Evolutionary conservation across 1,140 invertebrate species (phyloP).

Genomic region (Psilanteris sp.): DNA sequence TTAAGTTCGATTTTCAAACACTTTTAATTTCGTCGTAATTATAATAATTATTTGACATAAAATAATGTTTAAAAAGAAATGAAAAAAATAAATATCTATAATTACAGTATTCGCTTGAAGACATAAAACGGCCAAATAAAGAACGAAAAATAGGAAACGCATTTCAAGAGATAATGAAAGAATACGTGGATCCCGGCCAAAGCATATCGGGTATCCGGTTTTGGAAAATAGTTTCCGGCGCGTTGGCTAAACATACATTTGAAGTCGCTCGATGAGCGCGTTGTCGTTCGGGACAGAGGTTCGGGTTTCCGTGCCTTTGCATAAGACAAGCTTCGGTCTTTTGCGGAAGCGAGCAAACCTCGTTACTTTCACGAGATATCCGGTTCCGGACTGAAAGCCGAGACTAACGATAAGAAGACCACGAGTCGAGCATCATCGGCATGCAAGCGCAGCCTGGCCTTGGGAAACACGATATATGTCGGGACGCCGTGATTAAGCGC

Average conservation of each 20-base stretch:
- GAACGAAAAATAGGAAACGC: too few relatives aligned
- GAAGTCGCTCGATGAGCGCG: slow-evolving; percentile 33
- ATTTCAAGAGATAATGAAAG: slow-evolving; percentile 4
- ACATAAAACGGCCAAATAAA: too few relatives aligned
- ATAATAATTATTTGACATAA: too few relatives aligned
- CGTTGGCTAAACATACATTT: slow-evolving; percentile 54
- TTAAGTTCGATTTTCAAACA: too few relatives aligned
- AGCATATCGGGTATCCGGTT: slow-evolving; percentile 13
- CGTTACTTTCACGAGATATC: slow-evolving; percentile 68
- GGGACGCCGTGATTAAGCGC: slow-evolving; percentile 50
- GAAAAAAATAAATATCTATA: too few relatives aligned
- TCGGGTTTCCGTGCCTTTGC: slow-evolving; percentile 64
- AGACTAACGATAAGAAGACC: slow-evolving; percentile 65
- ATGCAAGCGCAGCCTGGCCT: slow-evolving; percentile 49
- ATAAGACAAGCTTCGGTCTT: slow-evolving; percentile 56
- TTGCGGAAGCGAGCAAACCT: slow-evolving; percentile 60
- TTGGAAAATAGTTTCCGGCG: slow-evolving; percentile 33
- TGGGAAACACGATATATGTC: slow-evolving; percentile 51
- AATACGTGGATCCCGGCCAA: slow-evolving; percentile 12
- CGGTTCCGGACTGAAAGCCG: slow-evolving; percentile 64
- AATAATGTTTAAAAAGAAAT: too few relatives aligned
- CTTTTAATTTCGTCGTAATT: too few relatives aligned
- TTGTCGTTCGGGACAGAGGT: slow-evolving; percentile 31
- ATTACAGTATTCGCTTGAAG: too few relatives aligned
- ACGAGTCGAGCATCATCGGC: slow-evolving; percentile 60